A percentile compares a stretch with the other conserved stretches of the same genome.
Conservation (phyloP, 2,797 vertebrate genomes). For the Arrhamphus sclerolepis region DNA sequence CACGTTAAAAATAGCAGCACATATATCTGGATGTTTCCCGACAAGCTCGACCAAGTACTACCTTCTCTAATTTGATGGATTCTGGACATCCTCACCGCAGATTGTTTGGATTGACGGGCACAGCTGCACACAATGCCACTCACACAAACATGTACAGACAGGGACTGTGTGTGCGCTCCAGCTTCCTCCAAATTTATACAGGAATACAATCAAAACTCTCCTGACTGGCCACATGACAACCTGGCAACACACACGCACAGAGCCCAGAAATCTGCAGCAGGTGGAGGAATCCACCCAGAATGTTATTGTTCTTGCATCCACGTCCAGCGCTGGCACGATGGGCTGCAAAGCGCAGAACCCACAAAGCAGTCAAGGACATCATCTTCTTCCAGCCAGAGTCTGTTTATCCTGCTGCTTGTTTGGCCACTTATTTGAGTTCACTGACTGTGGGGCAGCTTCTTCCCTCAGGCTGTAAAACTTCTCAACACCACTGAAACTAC, state of each 20-base stretch:
- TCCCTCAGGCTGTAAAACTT: constrained; percentile 12
- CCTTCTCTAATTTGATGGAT: constrained; percentile 21
- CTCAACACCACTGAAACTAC: constrained; percentile 11
- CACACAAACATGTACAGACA: not conserved
- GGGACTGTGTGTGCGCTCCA: not conserved
- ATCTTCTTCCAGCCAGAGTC: constrained; percentile 2
- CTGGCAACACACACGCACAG: not conserved
- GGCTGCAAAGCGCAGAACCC: not conserved
- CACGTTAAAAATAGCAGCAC: constrained; percentile 6
- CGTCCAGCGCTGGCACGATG: not conserved
- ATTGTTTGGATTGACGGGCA: not conserved
- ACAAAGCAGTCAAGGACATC: constrained; percentile 13
- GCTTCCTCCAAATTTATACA: not conserved
- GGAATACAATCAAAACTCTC: not conserved
- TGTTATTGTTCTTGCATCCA: not conserved
- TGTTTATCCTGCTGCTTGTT: constrained; percentile 14
- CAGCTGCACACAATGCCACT: constrained; percentile 1
- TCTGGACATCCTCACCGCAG: constrained; percentile 12
- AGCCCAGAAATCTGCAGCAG: not conserved
- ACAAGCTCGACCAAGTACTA: constrained; percentile 16
- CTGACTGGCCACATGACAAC: not conserved
- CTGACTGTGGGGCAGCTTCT: constrained; percentile 1
- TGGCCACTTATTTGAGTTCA: constrained; percentile 3
- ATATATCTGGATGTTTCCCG: constrained; percentile 12
- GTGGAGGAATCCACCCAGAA: constrained; percentile 2